Evolutionary conservation across 2,113 vertebrate species (phyloP).

Genomic region (Gorsachius goisagi): DNA sequence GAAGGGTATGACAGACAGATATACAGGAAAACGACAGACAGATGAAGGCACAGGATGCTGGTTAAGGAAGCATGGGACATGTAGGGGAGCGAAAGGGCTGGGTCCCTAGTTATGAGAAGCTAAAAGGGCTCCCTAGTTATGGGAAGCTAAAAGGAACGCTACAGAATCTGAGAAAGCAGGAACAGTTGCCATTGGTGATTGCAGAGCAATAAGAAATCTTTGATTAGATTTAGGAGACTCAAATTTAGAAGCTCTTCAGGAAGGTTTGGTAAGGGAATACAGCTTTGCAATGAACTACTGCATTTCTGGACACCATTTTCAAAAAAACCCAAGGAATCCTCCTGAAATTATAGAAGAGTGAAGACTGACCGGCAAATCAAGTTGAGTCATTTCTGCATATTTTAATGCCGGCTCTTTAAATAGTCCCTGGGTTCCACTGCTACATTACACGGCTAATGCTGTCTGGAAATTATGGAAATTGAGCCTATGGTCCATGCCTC

Average conservation of each 20-base stretch:
- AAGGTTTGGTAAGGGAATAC: background rate
- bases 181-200: background rate
- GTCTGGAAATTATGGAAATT: slow-evolving; percentile 54
- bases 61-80: background rate
- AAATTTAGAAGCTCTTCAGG: background rate
- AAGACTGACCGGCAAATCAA: background rate
- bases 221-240: background rate
- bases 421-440: background rate
- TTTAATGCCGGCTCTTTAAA: background rate
- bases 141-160: background rate
- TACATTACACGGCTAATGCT: background rate
- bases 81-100: background rate
- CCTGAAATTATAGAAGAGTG: background rate
- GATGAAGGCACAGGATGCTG: background rate
- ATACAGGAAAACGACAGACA: background rate
- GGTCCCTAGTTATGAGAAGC: background rate
- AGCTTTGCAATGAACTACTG: background rate
- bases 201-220: background rate
- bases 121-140: background rate
- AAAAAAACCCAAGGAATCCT: background rate
- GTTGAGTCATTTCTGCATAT: background rate
- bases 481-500: background rate
- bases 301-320: background rate
- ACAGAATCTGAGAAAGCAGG: background rate
- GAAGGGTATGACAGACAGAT: background rate